Conservation (phyloP, 2,797 vertebrate species). For the Rallus crepitans region DNA sequence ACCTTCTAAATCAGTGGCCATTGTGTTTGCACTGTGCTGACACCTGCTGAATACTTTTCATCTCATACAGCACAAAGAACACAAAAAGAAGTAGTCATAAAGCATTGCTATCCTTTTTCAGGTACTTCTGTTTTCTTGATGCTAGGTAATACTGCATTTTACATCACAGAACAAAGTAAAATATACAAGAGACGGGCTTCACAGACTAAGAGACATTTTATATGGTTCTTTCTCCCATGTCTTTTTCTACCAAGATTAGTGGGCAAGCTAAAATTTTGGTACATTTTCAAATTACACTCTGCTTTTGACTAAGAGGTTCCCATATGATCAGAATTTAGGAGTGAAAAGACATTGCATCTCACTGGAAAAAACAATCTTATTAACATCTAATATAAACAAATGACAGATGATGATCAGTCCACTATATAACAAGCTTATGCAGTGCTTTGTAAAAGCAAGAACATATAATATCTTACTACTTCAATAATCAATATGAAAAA, state of each 20-base stretch:
- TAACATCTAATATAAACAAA: not conserved
- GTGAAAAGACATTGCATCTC: not conserved
- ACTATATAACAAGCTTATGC: not conserved
- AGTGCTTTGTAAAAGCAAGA: not conserved
- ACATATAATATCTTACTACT: not conserved
- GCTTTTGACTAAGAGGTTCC: not conserved
- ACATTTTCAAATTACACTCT: not conserved
- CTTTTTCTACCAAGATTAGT: constrained; percentile 1
- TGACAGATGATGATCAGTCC: not conserved
- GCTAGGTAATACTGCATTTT: not conserved
- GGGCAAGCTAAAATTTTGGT: not conserved
- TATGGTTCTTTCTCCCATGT: not conserved
- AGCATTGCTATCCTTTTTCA: not conserved
- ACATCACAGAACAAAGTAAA: not conserved
- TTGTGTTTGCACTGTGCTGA: not conserved
- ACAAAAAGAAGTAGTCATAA: not conserved
- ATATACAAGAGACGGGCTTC: not conserved
- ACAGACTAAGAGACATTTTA: not conserved
- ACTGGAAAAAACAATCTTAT: not conserved
- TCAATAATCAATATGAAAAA: not conserved
- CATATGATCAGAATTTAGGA: not conserved
- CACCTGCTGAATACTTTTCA: not conserved
- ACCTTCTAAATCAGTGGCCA: not conserved
- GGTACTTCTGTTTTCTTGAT: not conserved
- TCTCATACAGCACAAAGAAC: not conserved